Percentiles rank a stretch among this genome's conserved stretches.
These are phyloP conservation scores for Sialia sialis DNA, from an alignment of 2,113 vertebrate species.

Conservation along the genomic window DNA sequence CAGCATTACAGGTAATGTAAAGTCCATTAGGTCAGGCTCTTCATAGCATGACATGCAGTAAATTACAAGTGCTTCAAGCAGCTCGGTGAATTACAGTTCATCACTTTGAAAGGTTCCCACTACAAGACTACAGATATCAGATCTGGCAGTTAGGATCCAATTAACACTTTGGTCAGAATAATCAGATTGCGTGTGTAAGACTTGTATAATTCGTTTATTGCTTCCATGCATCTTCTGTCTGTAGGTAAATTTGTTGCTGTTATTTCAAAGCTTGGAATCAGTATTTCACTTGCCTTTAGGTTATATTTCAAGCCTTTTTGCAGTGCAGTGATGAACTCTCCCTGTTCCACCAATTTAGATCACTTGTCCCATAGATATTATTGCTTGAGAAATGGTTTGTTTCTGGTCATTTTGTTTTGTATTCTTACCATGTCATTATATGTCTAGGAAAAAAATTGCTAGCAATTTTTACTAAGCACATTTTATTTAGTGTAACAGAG, in stretches of 20 bases:
- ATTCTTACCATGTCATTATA: constrained; percentile 74
- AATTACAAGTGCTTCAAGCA: constrained; percentile 99
- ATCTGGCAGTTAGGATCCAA: constrained; percentile 99
- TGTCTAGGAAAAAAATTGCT: constrained; percentile 74
- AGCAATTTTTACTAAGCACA: constrained; percentile 75
- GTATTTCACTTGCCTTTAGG: constrained; percentile 83
- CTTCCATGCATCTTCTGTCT: constrained; percentile 97
- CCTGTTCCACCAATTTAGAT: constrained; percentile 89
- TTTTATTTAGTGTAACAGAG: constrained; percentile 75
- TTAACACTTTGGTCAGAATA: constrained; percentile 99
- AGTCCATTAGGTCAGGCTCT: constrained; percentile 97
- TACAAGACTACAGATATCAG: constrained; percentile 95
- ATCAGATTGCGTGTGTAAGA: constrained; percentile 97
- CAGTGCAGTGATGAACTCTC: constrained; percentile 85
- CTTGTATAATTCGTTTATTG: constrained; percentile 97
- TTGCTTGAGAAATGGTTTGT: constrained; percentile 83
- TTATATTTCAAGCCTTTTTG: constrained; percentile 91
- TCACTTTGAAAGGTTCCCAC: constrained; percentile 96
- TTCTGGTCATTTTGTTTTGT: constrained; percentile 84
- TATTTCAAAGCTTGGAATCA: constrained; percentile 90
- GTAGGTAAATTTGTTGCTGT: constrained; percentile 97
- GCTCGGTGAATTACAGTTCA: constrained; percentile 99
- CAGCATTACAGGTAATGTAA: constrained; percentile 94
- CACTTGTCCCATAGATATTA: constrained; percentile 85
- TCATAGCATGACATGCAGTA: constrained; percentile 99